phyloP scores from a whole-genome alignment of 1,140 invertebrate genomes.

The Drosophila pseudoobscura region DNA sequence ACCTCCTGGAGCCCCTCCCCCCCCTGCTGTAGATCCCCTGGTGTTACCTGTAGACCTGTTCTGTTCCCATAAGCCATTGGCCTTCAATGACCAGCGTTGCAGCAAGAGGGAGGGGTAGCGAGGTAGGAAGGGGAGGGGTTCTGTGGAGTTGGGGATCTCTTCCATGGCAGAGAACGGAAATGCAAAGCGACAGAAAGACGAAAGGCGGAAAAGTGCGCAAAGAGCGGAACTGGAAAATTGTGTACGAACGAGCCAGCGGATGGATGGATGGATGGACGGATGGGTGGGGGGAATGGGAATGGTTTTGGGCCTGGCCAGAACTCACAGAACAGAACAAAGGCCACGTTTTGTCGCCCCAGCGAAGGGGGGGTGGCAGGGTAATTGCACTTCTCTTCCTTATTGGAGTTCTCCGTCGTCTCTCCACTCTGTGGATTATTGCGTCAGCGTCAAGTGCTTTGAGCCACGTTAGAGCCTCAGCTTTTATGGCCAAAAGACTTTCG shows the following conservation, averaged over 20 bases:
- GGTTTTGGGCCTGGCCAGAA: constrained; percentile 36
- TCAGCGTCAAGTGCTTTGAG: neutral
- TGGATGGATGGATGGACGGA: neutral
- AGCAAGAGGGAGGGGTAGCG: neutral
- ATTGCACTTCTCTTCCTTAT: constrained; percentile 46
- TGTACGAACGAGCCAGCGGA: constrained; percentile 32
- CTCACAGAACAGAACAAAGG: constrained; percentile 5
- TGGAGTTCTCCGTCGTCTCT: constrained; percentile 4
- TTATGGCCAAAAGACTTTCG: neutral
- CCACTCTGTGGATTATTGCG: constrained; percentile 3
- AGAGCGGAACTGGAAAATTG: constrained; percentile 51
- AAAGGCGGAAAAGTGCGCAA: constrained; percentile 34
- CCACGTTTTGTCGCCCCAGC: neutral
- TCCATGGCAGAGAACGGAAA: constrained; percentile 30
- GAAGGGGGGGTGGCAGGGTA: constrained; percentile 3
- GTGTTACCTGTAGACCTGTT: constrained; percentile 24
- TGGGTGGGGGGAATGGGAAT: no score
- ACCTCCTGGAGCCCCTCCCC: no score
- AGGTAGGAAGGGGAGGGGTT: neutral
- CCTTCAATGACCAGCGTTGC: constrained; percentile 59
- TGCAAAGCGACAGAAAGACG: constrained; percentile 39
- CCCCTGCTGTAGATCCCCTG: no score
- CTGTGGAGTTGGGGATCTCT: constrained; percentile 4
- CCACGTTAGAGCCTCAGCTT: no score
- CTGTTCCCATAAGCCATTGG: constrained; percentile 58